These are phyloP conservation scores for Chelonia mydas DNA, from an alignment of 2,797 vertebrate species.

Conservation along the genomic window DNA sequence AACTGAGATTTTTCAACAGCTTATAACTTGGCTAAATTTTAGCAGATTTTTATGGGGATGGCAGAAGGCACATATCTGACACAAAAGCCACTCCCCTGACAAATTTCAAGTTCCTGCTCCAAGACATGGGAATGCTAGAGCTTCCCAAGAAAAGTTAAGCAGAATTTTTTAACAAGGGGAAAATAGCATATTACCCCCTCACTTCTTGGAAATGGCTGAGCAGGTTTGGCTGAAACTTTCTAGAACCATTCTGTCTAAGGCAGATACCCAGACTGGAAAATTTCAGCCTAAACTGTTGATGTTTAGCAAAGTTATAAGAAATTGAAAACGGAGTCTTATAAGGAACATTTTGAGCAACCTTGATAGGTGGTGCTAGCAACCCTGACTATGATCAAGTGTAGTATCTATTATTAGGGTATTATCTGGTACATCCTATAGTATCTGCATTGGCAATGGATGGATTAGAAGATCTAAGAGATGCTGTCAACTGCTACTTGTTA, in stretches of 20 bases:
- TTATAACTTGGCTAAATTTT: background rate
- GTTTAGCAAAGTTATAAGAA: background rate
- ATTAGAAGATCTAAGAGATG: rapidly evolving
- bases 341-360: background rate
- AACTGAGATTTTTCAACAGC: background rate
- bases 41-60: background rate
- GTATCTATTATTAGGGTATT: background rate
- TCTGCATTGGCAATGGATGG: background rate
- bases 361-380: background rate
- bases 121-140: background rate
- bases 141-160: background rate
- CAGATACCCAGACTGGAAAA: background rate
- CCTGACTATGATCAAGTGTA: background rate
- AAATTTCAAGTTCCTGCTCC: background rate
- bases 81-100: background rate
- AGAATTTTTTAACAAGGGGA: background rate
- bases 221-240: background rate
- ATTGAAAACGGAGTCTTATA: background rate
- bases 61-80: background rate
- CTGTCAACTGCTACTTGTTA: background rate
- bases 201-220: background rate
- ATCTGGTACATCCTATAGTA: background rate
- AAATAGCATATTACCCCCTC: background rate
- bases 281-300: background rate
- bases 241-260: background rate